phyloP scores from a whole-genome alignment of 2,888 invertebrate genomes.

The Resseliella maxima region DNA sequence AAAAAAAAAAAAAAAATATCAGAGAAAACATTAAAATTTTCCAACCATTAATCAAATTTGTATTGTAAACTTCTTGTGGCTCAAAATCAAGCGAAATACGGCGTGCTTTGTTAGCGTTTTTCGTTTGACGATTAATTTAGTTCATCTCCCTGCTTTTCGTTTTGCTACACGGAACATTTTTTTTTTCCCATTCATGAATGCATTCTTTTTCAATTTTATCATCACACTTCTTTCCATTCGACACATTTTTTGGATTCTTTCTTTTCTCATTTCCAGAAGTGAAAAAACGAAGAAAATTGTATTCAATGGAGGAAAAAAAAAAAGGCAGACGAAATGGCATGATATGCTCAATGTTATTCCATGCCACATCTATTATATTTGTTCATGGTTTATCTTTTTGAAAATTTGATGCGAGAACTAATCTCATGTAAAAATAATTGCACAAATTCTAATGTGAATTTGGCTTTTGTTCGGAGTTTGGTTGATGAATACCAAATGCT shows the following conservation, averaged over 20 bases:
- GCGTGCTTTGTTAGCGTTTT: neutral
- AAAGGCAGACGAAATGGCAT: neutral
- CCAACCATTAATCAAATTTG: constrained; percentile 49
- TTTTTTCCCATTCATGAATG: too few relatives aligned
- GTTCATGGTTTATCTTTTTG: constrained; percentile 55
- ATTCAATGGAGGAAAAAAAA: neutral
- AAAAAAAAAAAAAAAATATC: neutral
- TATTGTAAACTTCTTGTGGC: constrained; percentile 38
- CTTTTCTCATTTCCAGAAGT: neutral
- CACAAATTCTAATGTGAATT: constrained; percentile 51
- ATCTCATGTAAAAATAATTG: constrained; percentile 55
- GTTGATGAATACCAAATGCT: constrained; percentile 52
- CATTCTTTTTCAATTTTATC: too few relatives aligned
- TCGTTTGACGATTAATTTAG: constrained; percentile 30
- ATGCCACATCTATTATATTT: constrained; percentile 44
- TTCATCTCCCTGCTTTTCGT: neutral
- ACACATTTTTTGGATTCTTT: constrained; percentile 43
- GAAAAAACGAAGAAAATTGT: constrained; percentile 3
- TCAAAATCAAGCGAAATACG: constrained; percentile 5
- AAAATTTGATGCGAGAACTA: constrained; percentile 54
- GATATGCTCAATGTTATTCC: constrained; percentile 47
- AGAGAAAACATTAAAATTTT: constrained; percentile 53
- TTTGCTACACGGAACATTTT: constrained; percentile 2
- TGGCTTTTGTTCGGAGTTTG: constrained; percentile 30
- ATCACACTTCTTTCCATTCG: constrained; percentile 45